Percentiles rank a stretch among this genome's conserved stretches.
These are phyloP conservation scores for Leptodactylus fallax DNA, from an alignment of 2,797 vertebrate species.

Conservation along the genomic window DNA sequence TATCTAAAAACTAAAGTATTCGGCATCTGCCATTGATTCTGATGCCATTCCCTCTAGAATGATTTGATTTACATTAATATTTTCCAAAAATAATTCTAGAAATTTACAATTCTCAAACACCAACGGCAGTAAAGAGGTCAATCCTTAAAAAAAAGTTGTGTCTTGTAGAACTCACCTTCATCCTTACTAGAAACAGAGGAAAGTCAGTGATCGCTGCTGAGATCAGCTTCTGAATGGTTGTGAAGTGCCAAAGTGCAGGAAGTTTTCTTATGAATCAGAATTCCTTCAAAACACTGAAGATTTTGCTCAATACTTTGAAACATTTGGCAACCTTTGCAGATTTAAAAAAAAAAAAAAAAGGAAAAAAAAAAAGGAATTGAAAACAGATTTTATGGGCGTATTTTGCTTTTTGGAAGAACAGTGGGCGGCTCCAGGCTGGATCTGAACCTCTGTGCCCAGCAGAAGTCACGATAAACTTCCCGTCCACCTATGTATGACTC, in stretches of 20 bases:
- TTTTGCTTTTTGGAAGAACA: constrained; percentile 72
- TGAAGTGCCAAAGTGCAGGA: constrained; percentile 72
- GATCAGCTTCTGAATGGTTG: constrained; percentile 42
- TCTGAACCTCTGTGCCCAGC: constrained; percentile 68
- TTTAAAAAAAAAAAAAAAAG: constrained; percentile 76
- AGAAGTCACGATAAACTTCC: constrained; percentile 71
- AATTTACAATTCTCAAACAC: background rate
- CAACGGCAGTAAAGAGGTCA: background rate
- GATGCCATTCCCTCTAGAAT: background rate
- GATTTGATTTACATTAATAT: background rate
- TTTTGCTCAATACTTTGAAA: constrained; percentile 71
- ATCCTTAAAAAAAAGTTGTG: background rate
- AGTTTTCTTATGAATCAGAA: constrained; percentile 73
- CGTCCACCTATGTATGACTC: constrained; percentile 72
- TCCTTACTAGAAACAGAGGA: constrained; percentile 1
- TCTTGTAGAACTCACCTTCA: constrained; percentile 28
- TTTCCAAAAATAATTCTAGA: too few relatives aligned
- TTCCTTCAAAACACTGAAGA: constrained; percentile 29
- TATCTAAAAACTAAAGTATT: background rate
- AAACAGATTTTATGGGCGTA: constrained; percentile 79
- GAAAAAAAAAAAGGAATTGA: constrained; percentile 80
- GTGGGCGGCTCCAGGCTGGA: constrained; percentile 70
- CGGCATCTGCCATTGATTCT: background rate
- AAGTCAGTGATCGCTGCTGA: constrained; percentile 57
- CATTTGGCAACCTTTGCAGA: constrained; percentile 76